Conservation (phyloP, 2,797 vertebrate genomes). For the Silurus lanzhouensis region DNA sequence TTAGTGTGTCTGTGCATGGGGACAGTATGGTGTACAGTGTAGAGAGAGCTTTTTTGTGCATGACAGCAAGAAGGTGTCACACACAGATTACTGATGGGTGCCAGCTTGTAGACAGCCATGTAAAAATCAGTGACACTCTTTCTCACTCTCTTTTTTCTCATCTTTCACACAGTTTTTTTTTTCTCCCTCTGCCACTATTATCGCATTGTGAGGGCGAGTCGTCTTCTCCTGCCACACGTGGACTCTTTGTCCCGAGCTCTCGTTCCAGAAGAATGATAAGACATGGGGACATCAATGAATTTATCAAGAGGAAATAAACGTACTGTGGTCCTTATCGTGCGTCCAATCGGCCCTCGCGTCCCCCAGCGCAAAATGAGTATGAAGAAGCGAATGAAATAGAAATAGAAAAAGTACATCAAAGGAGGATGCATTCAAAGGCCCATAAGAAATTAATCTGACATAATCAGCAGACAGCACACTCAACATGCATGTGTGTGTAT, state of each 20-base stretch:
- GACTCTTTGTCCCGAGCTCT: constrained; percentile 61
- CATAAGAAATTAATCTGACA: constrained; percentile 74
- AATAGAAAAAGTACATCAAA: constrained; percentile 64
- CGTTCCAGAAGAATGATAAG: constrained; percentile 50
- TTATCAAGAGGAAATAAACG: constrained; percentile 70
- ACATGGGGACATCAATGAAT: constrained; percentile 61
- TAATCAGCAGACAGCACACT: constrained; percentile 66
- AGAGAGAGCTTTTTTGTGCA: constrained; percentile 60
- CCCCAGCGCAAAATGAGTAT: constrained; percentile 55
- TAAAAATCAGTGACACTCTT: constrained; percentile 55
- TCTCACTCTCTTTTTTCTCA: constrained; percentile 17
- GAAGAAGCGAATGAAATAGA: constrained; percentile 65
- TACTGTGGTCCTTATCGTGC: constrained; percentile 54
- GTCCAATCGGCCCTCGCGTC: constrained; percentile 14
- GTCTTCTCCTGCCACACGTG: constrained; percentile 54
- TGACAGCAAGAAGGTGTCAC: constrained; percentile 65
- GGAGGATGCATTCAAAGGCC: constrained; percentile 59
- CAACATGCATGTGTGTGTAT: not conserved
- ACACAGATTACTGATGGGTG: constrained; percentile 69
- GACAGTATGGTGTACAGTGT: constrained; percentile 33
- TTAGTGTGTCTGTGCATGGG: constrained; percentile 40
- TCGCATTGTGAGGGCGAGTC: constrained; percentile 62
- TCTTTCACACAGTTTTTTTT: constrained; percentile 15
- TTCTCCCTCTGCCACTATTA: constrained; percentile 45
- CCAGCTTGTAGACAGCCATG: constrained; percentile 66